Base-by-base conservation (phyloP, 2,797 vertebrate species). In the Nyctalus aviator region DNA sequence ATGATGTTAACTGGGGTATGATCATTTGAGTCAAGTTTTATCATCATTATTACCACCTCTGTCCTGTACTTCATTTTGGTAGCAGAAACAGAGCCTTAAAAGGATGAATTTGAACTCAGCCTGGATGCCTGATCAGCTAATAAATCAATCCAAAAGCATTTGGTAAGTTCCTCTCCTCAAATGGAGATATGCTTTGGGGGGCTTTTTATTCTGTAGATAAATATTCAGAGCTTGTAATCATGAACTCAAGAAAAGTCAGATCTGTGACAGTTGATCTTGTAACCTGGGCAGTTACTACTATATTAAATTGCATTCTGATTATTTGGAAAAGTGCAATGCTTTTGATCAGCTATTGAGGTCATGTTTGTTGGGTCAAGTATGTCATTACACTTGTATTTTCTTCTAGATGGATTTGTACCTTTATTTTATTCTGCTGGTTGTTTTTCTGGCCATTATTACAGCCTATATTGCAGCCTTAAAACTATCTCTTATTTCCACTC, bases 341-440 rank as follows among this genome's bases (percentile, higher is more conserved):
- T 97, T 95, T 96, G 94, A 96, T 97, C 93, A 96, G 94, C 71
- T 90, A 92, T 3, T 44, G 57, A 92, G 96, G 93, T 96, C 93
- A 92, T 89, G 88, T 84, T 73, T 92, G 48, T 86, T 68, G 78
- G 94, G 96, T 97, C 95, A 97, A 95, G 96, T 93, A 95, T 95
- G 87, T 96, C 93, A 97, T 96, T 97, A 96, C 48, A 88, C 93
- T 95, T 95, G 72, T 92, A 90, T 92, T 97, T 96, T 96, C 94
- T 93, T 96, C 62, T 82, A 92, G 95, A 96, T 95, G 90, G 92
- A 96, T 96, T 92, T 69, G 71, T 91, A 96, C 78, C 87, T 95
- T 90, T 95, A 93, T 95, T 96, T 95, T 90, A 96, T 96, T 92
- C 66, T 94, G 85, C 88, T 91, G 94, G 84, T 96, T 97, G 91